Percentiles rank a stretch among this genome's conserved stretches.
Evolutionary conservation across 2,113 vertebrate species (phyloP).

Genomic region (Falcunculus frontatus): DNA sequence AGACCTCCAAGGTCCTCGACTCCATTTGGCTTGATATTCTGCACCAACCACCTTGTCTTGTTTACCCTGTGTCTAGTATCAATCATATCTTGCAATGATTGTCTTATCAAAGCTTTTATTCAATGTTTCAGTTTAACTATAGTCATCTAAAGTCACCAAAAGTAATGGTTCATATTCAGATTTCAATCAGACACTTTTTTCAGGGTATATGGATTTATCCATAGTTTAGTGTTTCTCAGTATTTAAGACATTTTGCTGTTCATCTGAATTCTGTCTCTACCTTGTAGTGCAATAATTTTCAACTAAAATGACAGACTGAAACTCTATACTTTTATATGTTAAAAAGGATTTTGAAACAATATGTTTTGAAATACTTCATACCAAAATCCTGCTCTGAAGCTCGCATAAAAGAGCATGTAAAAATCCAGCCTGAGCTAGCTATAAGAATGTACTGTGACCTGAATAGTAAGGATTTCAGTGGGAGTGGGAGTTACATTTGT

Average conservation of each 20-base stretch:
- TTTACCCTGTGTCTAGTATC: background rate
- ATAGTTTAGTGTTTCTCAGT: background rate
- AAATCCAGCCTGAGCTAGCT: background rate
- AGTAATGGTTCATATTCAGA: background rate
- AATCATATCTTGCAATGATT: background rate
- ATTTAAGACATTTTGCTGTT: background rate
- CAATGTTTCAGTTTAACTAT: background rate
- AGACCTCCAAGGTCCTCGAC: fast-evolving
- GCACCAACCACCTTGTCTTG: background rate
- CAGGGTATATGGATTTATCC: background rate
- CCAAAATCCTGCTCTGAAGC: background rate
- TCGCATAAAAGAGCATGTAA: background rate
- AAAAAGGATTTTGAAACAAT: background rate
- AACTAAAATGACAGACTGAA: background rate
- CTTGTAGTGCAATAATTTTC: background rate
- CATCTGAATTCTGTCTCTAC: background rate
- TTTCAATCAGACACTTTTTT: background rate
- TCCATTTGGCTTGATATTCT: background rate
- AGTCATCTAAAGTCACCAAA: background rate
- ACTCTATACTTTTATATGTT: background rate
- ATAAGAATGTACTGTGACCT: background rate
- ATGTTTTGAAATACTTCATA: background rate
- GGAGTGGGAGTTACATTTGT: background rate
- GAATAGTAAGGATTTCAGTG: background rate
- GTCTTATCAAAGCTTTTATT: background rate